Conservation (phyloP, 1,140 invertebrate species). For the Latrodectus geometricus region DNA sequence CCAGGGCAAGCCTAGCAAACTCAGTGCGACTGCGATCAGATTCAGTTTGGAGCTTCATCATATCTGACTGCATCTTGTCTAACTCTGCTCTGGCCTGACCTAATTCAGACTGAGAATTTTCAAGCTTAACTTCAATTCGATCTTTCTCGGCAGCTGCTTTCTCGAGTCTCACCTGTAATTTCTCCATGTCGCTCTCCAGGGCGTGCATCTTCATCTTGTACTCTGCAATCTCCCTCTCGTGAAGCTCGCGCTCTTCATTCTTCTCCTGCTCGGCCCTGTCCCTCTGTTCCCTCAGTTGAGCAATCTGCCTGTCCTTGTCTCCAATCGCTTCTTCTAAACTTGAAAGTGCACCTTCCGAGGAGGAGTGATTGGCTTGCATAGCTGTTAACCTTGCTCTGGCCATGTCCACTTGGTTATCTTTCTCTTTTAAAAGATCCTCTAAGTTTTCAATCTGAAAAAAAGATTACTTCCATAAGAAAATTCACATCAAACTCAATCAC, state of each 20-base stretch:
- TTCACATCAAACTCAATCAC: too few species aligned
- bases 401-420: conserved; percentile 97
- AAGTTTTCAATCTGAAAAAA: conserved; percentile 96
- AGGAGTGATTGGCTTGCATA: conserved; percentile 93
- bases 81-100: conserved; percentile 93
- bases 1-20: conserved; percentile 82
- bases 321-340: conserved; percentile 94
- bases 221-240: conserved; percentile 92
- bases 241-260: conserved; percentile 92
- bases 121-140: conserved; percentile 87
- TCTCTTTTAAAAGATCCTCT: conserved; percentile 96
- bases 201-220: conserved; percentile 94
- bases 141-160: conserved; percentile 90
- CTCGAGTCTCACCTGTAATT: conserved; percentile 86
- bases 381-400: conserved; percentile 84
- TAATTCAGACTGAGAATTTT: conserved; percentile 91
- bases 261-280: conserved; percentile 97
- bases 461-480: background rate
- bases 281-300: conserved; percentile 89
- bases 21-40: conserved; percentile 63
- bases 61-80: conserved; percentile 87
- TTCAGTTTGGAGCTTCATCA: conserved; percentile 60
- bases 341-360: conserved; percentile 89
- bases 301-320: conserved; percentile 97
- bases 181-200: conserved; percentile 90